These are phyloP conservation scores for Dolichallabes microphthalmus DNA, from an alignment of 2,113 vertebrate species.

Conservation along the genomic window DNA sequence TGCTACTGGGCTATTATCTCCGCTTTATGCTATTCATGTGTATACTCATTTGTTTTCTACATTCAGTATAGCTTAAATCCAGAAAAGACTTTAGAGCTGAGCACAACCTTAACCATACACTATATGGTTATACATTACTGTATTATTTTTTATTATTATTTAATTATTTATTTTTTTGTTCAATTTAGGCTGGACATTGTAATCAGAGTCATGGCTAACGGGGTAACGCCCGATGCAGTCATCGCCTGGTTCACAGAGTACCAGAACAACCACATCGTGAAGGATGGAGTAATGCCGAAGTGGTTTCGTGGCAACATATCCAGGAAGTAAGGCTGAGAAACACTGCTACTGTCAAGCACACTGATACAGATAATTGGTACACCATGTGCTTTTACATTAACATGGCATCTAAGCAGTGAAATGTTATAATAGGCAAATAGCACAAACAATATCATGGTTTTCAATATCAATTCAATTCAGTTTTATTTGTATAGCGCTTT, in stretches of 20 bases:
- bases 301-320: slow-evolving; percentile 84
- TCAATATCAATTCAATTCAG: too few species aligned
- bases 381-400: not conserved
- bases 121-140: not conserved
- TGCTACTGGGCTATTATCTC: not conserved
- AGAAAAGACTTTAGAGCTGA: not conserved
- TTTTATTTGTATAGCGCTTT: too few species aligned
- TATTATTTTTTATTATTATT: not conserved
- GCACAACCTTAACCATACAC: not conserved
- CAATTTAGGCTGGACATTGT: not conserved
- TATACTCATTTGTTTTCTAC: not conserved
- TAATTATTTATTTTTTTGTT: not conserved
- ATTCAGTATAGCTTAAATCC: not conserved
- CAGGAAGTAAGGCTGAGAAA: slow-evolving; percentile 72
- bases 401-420: not conserved
- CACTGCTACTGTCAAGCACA: not conserved
- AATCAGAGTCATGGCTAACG: slow-evolving; percentile 56
- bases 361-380: slow-evolving; percentile 12
- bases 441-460: not conserved
- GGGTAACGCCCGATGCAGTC: slow-evolving; percentile 46
- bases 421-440: not conserved
- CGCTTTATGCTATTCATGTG: not conserved
- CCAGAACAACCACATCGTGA: slow-evolving; percentile 65
- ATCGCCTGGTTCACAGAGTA: slow-evolving; percentile 72
- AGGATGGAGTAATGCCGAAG: slow-evolving; percentile 65